Base-by-base conservation (phyloP, 2,797 vertebrate genomes). In the Cyprinella venusta region DNA sequence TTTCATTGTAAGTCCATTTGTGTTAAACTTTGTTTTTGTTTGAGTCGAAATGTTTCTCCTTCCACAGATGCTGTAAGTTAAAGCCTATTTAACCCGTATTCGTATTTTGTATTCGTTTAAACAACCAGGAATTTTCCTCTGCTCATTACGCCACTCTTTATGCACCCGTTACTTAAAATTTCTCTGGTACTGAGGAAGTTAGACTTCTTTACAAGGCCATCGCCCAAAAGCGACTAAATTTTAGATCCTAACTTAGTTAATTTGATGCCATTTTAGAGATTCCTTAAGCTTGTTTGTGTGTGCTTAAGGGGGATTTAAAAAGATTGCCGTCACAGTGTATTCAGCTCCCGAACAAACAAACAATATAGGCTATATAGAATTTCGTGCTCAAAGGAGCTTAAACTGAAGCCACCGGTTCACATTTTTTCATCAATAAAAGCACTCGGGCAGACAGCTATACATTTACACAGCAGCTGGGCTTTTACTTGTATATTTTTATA, bases 401-500 rank as follows among this genome's bases (percentile, higher is more conserved):
- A 74, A 42, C 48, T 24, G n/a, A 75, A 82, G 3, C n/a, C 59
- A 40, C 1, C n/a, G 38, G 67, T 36, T 33, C 6, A 59, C 36
- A 21, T 59, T 56, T 24, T 45, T 70, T 40, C 16, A 45, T 5
- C 56, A 77, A 80, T 68, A 48, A 52, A 18, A 59, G 64, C 8
- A 12, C 65, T 45, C 5, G 33, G 12, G 67, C 7, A 71, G 30
- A 24, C 18, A 42, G 38, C 7, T 52, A 15, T 76, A 56, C 4
- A 40, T 65, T 40, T 56, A 82, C 36, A 76, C 33, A 19, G 21
- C 40, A 4, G 40, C 1, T 21, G 33, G 59, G 59, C 52, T 40
- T 64, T 45, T 59, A 72, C 48, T 75, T 67, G 33, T 75, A 21
- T 54, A 2, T 33, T 33, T 75, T 19, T 75, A 80, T 8, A 80